phyloP scores from a whole-genome alignment of 1,140 invertebrate genomes.

The Phymorhynchus buccinoides region DNA sequence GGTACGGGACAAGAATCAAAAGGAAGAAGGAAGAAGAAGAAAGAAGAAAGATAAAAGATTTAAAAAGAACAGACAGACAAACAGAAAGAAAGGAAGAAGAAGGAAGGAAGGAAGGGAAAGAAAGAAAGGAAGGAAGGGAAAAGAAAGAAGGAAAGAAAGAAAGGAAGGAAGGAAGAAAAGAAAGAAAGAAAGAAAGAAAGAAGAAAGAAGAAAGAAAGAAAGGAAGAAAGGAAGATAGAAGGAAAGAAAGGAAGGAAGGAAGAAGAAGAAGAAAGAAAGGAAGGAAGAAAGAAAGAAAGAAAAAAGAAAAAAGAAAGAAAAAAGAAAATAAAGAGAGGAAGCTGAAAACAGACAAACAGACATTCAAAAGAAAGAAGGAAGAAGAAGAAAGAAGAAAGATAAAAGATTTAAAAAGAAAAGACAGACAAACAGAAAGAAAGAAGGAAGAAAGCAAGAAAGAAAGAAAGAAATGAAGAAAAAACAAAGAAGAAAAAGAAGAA shows the following conservation, averaged over 20 bases:
- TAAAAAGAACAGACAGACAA: not conserved
- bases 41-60: not conserved
- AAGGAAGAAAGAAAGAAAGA: not conserved
- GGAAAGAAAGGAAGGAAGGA: not conserved
- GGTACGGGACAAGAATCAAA: no score
- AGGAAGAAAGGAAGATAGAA: not conserved
- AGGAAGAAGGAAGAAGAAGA: not conserved
- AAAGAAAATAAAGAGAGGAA: not conserved
- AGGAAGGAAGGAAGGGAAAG: no score
- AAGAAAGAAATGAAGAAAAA: no score
- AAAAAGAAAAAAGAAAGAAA: no score
- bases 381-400: not conserved
- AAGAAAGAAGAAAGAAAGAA: not conserved
- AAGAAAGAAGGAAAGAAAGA: not conserved
- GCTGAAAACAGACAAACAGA: not conserved
- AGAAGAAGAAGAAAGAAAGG: not conserved
- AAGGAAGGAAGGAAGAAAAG: not conserved
- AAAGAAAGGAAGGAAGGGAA: not conserved
- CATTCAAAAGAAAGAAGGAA: conserved; percentile 19
- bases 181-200: not conserved
- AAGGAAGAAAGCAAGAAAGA: no score
- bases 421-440: not conserved
- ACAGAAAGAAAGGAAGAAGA: not conserved
- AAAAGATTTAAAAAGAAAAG: not conserved
- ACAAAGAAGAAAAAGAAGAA: no score